Conservation (phyloP, 2,113 vertebrate species). For the Bos taurus region ARS-UCD2.0 NC_037342.1:38590001-38590500, state of each 20-base stretch:
- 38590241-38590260: background rate
- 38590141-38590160: background rate
- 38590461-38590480: background rate
- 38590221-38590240: background rate
- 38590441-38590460: background rate
- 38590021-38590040: background rate
- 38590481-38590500: background rate
- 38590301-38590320: background rate
- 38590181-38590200: background rate
- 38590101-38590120: background rate
- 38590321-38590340: background rate
- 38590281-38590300: background rate
- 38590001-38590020: background rate
- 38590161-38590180: background rate
- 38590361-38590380: background rate
- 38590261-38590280: background rate
- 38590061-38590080: background rate
- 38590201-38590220: background rate
- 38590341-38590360: background rate
- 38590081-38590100: background rate
- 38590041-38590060: constrained; percentile 1
- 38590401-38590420: background rate
- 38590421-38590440: background rate
- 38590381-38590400: background rate
- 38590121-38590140: background rate